phyloP scores from a whole-genome alignment of 2,113 vertebrate genomes.

The Coracopsis vasa region DNA sequence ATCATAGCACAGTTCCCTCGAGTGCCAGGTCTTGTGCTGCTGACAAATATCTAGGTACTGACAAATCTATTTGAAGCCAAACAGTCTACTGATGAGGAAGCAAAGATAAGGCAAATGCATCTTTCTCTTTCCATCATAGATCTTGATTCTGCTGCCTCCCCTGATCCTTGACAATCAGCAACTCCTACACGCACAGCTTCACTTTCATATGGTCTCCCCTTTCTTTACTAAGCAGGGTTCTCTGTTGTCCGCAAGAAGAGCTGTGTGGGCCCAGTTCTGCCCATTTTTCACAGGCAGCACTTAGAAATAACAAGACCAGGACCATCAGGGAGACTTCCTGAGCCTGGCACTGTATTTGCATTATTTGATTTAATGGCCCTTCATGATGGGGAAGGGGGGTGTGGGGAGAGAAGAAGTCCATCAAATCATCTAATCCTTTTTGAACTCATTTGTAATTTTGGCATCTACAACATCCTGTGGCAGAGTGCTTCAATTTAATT shows the following conservation, averaged over 20 bases:
- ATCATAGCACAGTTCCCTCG: not conserved
- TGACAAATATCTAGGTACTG: not conserved
- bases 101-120: not conserved
- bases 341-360: not conserved
- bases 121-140: not conserved
- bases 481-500: conserved; percentile 64
- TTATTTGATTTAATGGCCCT: conserved; percentile 29
- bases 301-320: not conserved
- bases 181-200: not conserved
- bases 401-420: not conserved
- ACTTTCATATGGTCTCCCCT: not conserved
- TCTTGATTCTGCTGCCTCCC: not conserved
- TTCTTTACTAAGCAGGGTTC: not conserved
- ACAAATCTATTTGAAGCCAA: not conserved
- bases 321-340: conserved; percentile 21
- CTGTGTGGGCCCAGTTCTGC: not conserved
- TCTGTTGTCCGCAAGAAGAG: not conserved
- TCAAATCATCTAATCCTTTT: conserved; percentile 48
- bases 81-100: not conserved
- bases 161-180: not conserved
- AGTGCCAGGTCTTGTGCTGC: not conserved
- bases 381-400: not conserved
- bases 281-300: conserved; percentile 6
- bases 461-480: conserved; percentile 63
- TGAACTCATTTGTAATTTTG: conserved; percentile 55